These are phyloP conservation scores for Malurus melanocephalus DNA, from an alignment of 2,113 vertebrate species.

Conservation along the genomic window DNA sequence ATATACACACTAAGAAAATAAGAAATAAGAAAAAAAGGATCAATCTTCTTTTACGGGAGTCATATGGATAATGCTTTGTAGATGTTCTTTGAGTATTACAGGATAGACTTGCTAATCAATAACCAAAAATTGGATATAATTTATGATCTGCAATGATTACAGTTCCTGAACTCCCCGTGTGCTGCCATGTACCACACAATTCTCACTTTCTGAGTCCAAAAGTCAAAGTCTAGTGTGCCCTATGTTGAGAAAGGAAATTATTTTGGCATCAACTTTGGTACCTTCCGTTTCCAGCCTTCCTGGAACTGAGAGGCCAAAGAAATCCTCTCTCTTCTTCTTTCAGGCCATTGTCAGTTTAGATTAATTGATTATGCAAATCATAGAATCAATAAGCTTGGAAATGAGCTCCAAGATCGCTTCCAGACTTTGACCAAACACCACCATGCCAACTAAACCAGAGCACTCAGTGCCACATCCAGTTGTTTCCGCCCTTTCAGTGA, in stretches of 20 bases:
- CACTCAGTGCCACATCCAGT: not conserved
- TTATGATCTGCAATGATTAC: not conserved
- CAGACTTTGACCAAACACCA: not conserved
- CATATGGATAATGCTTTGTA: not conserved
- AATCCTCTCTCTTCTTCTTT: not conserved
- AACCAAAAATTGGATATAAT: not conserved
- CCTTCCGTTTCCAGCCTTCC: not conserved
- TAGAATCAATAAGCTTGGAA: not conserved
- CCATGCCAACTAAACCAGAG: not conserved
- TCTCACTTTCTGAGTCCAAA: not conserved
- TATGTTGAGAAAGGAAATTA: not conserved
- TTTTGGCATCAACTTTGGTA: not conserved
- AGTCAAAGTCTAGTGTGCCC: not conserved
- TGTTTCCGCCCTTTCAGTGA: not conserved
- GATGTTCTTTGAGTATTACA: not conserved
- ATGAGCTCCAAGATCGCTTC: not conserved
- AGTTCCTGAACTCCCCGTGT: not conserved
- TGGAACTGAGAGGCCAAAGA: not conserved
- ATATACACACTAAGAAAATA: too few relatives aligned
- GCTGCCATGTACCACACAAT: not conserved
- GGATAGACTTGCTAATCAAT: not conserved
- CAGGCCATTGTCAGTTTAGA: not conserved
- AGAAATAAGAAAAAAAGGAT: not conserved
- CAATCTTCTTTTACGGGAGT: not conserved
- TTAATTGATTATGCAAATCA: not conserved